Evolutionary conservation across 2,797 vertebrate genomes (phyloP).

Genomic region (Epinephelus malabaricus): DNA sequence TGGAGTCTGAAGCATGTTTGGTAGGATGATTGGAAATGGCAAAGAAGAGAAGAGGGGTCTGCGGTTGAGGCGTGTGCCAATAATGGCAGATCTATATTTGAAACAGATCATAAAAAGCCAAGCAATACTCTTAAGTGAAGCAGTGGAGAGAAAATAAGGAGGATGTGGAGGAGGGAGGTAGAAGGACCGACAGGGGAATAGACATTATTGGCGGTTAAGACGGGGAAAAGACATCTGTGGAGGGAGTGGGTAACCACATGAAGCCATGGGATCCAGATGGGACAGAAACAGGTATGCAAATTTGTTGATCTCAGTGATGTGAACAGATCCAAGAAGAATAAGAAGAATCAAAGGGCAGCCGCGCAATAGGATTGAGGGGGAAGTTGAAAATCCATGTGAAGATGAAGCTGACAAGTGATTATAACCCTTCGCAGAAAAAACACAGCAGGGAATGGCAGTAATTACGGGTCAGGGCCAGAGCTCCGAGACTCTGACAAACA

Average conservation of each 20-base stretch:
- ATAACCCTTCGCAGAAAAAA: conserved; percentile 42
- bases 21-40: conserved; percentile 23
- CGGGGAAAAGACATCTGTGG: conserved; percentile 58
- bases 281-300: conserved; percentile 41
- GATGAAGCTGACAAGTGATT: conserved; percentile 30
- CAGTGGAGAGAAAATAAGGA: conserved; percentile 46
- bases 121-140: conserved; percentile 59
- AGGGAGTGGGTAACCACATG: conserved; percentile 56
- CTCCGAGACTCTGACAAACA: conserved; percentile 44
- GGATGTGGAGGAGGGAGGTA: conserved; percentile 37
- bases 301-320: conserved; percentile 33
- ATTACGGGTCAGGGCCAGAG: conserved; percentile 42
- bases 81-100: conserved; percentile 67
- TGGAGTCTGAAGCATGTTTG: conserved; percentile 27
- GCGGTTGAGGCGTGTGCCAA: conserved; percentile 60
- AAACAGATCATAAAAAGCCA: conserved; percentile 60
- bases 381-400: conserved; percentile 28
- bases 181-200: conserved; percentile 24
- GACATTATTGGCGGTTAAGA: conserved; percentile 57
- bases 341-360: conserved; percentile 8
- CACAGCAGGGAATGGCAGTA: conserved; percentile 28
- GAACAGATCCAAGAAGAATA: conserved; percentile 10
- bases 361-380: not conserved
- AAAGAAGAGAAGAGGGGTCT: conserved; percentile 44
- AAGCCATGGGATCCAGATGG: conserved; percentile 54